Evolutionary conservation across 30 jellyfish, hydroid and myxozoan genomes (phyloP), one percentile per base, ranked within the genome.

Genomic region (Aurelia sp.): DNA sequence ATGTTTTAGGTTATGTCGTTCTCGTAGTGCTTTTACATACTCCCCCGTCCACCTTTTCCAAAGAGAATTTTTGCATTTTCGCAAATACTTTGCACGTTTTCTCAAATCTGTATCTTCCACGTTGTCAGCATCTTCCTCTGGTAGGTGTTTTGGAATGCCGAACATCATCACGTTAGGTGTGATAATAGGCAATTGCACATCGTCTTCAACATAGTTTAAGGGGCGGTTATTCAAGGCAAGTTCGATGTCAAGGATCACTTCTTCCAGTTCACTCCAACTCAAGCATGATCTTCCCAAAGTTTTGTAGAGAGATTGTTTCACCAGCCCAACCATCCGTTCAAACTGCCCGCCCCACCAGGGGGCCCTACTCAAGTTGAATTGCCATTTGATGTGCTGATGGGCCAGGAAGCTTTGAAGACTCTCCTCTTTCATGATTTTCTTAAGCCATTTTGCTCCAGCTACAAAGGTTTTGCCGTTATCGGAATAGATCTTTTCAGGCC

Each of bases 41-140:
- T 86, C 95, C 58, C 38, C 44, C 22, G 91, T 18, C 95, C 91
- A 86, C 24, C 91, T 40, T 30, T 62, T 11, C 94, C 95, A 86
- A 19, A 48, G 21, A 11, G 55, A 24, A 13, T 87, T 76, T 76
- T 76, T 86, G 66, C 84, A 74, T 15, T 41, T 24, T 30, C 55
- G 72, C 30, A 86, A 60, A 58, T 64, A 86, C 50, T 57, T 86
- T 15, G 64, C 88, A 24, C 85, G 59, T 67, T 86, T 86, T 21
- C 80, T 50, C 18, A 86, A 63, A 35, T 74, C 85, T 72, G 68
- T n/a, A 5, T 84, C 85, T 41, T 48, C 93, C 41, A 84, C 55
- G 17, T 20, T 61, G 30, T 55, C 33, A 27, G 33, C 33, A 27
- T 27, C 33, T 27, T 27, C 33, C 33, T 27, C 33, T 2, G 33